Base-by-base conservation (phyloP, 2,113 vertebrate genomes). In the Taurulus bubalis region DNA sequence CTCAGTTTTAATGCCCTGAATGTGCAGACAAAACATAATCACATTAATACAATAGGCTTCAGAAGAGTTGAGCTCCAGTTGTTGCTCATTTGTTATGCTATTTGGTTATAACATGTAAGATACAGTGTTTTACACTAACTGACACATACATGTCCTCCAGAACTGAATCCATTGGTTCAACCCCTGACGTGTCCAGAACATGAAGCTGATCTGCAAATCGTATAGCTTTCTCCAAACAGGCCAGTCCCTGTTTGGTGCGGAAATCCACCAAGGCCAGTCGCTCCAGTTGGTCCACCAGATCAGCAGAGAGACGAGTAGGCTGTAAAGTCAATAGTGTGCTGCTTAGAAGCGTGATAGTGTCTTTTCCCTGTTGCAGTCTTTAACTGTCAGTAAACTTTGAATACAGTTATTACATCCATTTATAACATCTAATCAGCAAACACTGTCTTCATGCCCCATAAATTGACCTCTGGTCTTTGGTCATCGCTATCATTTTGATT, bases 131-230 rank as follows among this genome's bases (percentile, higher is more conserved):
- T 64, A 24, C 3, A 56, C 24, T 0, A 24, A 14, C n/a, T 5
- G 6, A 4, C 24, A 7, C 65, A 56, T 75, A 99, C 97, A 96
- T 96, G 94, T 97, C 96, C 75, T 99, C 97, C 85, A 99, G 90
- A 1, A 99, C 97, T 0, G 97, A 98, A 40, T 96, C 96, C 96
- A 99, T 95, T 0, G 97, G 97, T 58, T 97, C 95, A 2, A 98
- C 87, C 0, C 95, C 96, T 0, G 95, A 91, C 0, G 97, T 98
- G 80, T 97, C 93, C 0, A 99, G 94, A 0, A 91, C 89, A 0
- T 92, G 96, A 2, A 99, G 97, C 87, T 95, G 96, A 67, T 96
- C 95, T 0, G 97, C 97, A 49, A 98, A 98, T 9, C 91, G 85
- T 56, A 99, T 91, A 0, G 97, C 96, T 68, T 94, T 93, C 80